Evolutionary conservation across 2,113 vertebrate species (phyloP).

Genomic region (Capricornis sumatraensis): DNA sequence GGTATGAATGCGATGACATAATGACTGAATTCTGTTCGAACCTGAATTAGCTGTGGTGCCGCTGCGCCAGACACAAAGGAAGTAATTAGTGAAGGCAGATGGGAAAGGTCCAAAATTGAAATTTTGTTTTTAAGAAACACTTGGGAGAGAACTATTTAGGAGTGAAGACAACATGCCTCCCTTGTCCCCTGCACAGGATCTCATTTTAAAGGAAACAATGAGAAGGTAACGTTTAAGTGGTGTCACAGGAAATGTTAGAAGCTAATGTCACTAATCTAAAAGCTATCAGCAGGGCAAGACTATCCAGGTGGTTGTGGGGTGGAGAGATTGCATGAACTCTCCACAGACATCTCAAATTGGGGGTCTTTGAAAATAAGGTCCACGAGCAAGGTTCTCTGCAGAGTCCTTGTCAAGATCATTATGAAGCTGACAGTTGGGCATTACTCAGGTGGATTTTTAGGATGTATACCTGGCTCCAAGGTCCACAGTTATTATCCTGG

Average conservation of each 20-base stretch:
- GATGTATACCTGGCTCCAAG: conserved; percentile 12
- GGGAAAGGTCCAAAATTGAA: conserved; percentile 52
- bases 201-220: conserved; percentile 58
- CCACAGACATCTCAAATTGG: background rate
- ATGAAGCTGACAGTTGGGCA: background rate
- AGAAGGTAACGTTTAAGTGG: conserved; percentile 54
- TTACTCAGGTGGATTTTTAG: background rate
- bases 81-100: conserved; percentile 54
- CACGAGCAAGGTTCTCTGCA: background rate
- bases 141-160: conserved; percentile 36
- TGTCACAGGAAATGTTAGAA: conserved; percentile 51
- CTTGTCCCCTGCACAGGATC: background rate
- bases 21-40: background rate
- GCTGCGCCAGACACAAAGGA: background rate
- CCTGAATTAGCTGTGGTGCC: conserved; percentile 14
- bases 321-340: conserved; percentile 31
- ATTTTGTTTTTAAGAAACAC: conserved; percentile 43
- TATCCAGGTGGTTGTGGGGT: conserved; percentile 31
- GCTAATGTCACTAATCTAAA: conserved; percentile 56
- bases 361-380: conserved; percentile 42
- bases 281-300: conserved; percentile 33
- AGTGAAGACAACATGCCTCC: conserved; percentile 1
- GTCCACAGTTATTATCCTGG: background rate
- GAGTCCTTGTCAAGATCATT: background rate
- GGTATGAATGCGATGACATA: background rate